Conservation (phyloP, 1,140 invertebrate species). For the Drosophila serrata region DNA sequence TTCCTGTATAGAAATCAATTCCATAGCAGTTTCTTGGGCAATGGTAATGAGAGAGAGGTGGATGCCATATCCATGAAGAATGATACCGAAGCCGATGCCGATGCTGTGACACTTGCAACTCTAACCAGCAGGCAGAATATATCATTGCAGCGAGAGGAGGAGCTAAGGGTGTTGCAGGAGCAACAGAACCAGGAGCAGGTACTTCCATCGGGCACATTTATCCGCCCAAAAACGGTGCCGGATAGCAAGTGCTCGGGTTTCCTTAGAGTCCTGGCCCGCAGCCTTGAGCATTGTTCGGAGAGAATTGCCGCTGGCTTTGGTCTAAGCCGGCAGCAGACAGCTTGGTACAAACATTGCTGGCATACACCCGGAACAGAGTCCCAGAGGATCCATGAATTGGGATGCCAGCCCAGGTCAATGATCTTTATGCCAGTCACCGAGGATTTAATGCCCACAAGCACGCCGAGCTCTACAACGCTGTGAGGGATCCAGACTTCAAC, state of each 20-base stretch:
- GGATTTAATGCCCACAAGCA: fast-evolving
- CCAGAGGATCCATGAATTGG: not conserved
- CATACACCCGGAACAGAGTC: slow-evolving; percentile 29
- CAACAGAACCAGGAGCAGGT: not conserved
- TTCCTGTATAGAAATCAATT: not conserved
- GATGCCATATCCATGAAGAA: not conserved
- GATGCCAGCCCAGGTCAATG: not conserved
- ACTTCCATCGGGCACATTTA: not conserved
- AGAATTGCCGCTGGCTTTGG: slow-evolving; percentile 56
- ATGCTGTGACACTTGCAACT: not conserved
- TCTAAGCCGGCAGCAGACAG: slow-evolving; percentile 43
- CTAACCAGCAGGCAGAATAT: not conserved
- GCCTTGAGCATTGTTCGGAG: slow-evolving; percentile 20
- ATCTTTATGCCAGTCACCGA: not conserved
- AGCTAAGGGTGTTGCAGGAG: not conserved
- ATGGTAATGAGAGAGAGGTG: not conserved
- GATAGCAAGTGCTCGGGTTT: slow-evolving; percentile 18
- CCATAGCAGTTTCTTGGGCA: not conserved
- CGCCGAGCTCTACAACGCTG: not conserved
- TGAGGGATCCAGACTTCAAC: not conserved
- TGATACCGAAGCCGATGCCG: slow-evolving; percentile 1
- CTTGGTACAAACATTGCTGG: slow-evolving; percentile 72
- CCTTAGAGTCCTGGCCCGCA: slow-evolving; percentile 6
- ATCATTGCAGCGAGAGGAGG: no score
- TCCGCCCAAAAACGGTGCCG: not conserved